These are phyloP conservation scores for Tonatia bakeri DNA, from an alignment of 2,113 vertebrate species.

Conservation along the genomic window DNA sequence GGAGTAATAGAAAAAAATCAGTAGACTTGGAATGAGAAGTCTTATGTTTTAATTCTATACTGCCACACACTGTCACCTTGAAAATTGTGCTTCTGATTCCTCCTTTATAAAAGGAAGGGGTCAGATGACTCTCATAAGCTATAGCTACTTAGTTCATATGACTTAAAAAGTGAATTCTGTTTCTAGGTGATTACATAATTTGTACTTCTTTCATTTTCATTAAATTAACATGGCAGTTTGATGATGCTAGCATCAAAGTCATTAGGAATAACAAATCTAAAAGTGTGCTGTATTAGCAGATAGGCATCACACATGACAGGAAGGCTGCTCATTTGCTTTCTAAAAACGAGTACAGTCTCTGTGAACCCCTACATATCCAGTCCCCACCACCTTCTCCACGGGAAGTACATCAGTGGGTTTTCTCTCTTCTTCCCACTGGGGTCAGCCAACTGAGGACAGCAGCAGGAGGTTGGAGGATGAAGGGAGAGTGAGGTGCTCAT, in stretches of 20 bases:
- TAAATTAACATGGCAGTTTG: background rate
- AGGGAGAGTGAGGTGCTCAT: background rate
- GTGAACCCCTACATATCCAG: background rate
- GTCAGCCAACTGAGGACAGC: background rate
- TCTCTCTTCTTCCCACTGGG: background rate
- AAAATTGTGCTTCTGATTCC: background rate
- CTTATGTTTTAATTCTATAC: background rate
- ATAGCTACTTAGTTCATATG: background rate
- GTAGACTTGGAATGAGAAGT: background rate
- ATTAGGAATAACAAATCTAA: background rate
- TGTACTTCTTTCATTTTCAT: constrained; percentile 10
- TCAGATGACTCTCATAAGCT: background rate
- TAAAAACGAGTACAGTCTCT: background rate
- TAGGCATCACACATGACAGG: background rate
- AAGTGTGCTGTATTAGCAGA: background rate
- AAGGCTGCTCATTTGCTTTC: background rate
- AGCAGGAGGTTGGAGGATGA: background rate
- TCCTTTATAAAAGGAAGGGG: background rate
- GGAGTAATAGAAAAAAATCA: background rate
- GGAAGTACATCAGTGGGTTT: background rate
- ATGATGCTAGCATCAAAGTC: background rate
- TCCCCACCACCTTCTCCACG: background rate
- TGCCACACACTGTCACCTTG: background rate
- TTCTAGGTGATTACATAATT: background rate
- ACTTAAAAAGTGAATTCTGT: background rate